Evolutionary conservation across 2,113 vertebrate genomes (phyloP).

Genomic region (Candoia aspera): DNA sequence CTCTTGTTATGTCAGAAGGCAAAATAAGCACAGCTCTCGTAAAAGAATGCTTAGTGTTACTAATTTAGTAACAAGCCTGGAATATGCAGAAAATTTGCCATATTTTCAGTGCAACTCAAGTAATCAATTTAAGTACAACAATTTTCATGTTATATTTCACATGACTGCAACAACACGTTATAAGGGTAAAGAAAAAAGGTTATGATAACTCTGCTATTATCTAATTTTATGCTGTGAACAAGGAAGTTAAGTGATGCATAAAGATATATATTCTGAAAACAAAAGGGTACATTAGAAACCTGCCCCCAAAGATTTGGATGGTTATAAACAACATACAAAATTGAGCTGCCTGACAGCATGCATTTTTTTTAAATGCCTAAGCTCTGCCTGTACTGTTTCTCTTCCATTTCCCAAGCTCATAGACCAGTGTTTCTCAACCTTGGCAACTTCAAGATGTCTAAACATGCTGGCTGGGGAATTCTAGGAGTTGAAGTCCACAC

Average conservation of each 20-base stretch:
- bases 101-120: constrained; percentile 19
- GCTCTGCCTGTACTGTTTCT: neutral
- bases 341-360: neutral
- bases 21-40: neutral
- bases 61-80: constrained; percentile 11
- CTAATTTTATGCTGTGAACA: too few relatives aligned
- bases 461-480: too few relatives aligned
- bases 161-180: neutral
- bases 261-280: neutral
- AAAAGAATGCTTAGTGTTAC: neutral
- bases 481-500: too few relatives aligned
- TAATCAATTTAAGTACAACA: neutral
- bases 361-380: neutral
- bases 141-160: neutral
- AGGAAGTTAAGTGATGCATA: neutral
- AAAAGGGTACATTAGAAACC: neutral
- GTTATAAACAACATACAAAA: neutral
- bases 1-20: neutral
- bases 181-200: neutral
- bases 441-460: too few relatives aligned
- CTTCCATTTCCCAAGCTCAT: neutral
- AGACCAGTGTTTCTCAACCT: too few relatives aligned
- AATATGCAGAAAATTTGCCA: neutral
- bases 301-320: neutral
- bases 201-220: neutral